A percentile compares a stretch with the other conserved stretches of the same genome.
phyloP scores from a whole-genome alignment of 2,888 invertebrate genomes.

The Smittia sp. region DNA sequence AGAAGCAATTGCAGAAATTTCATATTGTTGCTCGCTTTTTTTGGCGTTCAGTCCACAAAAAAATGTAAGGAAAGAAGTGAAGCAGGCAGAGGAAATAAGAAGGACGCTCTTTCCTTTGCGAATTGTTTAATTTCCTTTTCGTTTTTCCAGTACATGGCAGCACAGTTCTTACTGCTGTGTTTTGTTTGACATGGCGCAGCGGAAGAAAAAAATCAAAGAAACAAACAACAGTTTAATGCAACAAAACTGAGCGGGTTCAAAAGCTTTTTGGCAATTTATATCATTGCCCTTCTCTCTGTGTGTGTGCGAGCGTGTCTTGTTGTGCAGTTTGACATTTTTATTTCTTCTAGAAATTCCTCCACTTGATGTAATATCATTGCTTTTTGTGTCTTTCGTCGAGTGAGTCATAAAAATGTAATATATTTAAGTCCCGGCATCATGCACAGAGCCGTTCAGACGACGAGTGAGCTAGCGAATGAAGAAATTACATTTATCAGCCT shows the following conservation, averaged over 20 bases:
- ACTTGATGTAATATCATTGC: constrained; percentile 21
- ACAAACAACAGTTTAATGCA: constrained; percentile 25
- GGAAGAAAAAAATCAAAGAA: not conserved
- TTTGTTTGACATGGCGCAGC: not conserved
- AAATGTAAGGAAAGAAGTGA: not conserved
- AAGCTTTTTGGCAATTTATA: constrained; percentile 20
- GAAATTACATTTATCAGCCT: constrained; percentile 34
- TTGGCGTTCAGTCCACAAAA: not conserved
- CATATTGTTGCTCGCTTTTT: constrained; percentile 6
- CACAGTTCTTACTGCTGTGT: not conserved
- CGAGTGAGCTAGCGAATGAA: not conserved
- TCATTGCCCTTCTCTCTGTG: constrained; percentile 10
- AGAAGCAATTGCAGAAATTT: not conserved
- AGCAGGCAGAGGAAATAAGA: not conserved
- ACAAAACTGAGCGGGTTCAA: constrained; percentile 16
- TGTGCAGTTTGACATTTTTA: constrained; percentile 25
- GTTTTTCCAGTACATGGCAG: not conserved
- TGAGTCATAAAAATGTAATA: constrained; percentile 38
- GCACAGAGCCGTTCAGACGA: not conserved
- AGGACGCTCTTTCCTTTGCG: not conserved
- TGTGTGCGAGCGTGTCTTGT: not conserved
- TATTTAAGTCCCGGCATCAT: constrained; percentile 26
- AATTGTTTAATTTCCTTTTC: constrained; percentile 19
- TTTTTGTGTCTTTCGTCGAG: constrained; percentile 18
- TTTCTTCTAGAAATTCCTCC: constrained; percentile 17